These are phyloP conservation scores for Electrophaes corylata DNA, from an alignment of 2,888 invertebrate genomes.

Conservation along the genomic window DNA sequence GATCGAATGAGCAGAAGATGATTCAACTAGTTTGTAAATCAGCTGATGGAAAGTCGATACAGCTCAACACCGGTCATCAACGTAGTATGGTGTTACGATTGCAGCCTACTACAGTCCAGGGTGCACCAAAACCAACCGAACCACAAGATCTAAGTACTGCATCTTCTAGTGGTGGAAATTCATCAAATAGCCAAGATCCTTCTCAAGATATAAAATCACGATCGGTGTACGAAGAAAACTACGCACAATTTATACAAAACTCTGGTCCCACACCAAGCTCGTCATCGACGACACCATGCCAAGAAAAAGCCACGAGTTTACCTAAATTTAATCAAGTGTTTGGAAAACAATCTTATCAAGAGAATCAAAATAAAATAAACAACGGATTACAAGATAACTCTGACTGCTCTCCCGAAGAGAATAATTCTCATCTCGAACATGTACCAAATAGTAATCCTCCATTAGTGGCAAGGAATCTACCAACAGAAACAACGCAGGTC, in stretches of 20 bases:
- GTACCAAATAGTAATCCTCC: constrained; percentile 70
- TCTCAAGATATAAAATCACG: constrained; percentile 77
- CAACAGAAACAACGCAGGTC: constrained; percentile 60
- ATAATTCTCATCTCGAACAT: constrained; percentile 67
- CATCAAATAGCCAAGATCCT: constrained; percentile 52
- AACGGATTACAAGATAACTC: constrained; percentile 47
- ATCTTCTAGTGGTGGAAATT: constrained; percentile 46
- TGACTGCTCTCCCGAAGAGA: constrained; percentile 63
- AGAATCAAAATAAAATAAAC: constrained; percentile 64
- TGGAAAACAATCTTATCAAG: constrained; percentile 88
- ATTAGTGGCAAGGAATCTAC: constrained; percentile 65
- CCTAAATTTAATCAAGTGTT: constrained; percentile 93
- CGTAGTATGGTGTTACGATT: constrained; percentile 79
- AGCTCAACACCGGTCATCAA: constrained; percentile 81
- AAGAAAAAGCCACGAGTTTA: constrained; percentile 81
- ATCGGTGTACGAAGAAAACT: constrained; percentile 83
- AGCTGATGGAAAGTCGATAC: constrained; percentile 84
- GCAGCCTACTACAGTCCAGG: constrained; percentile 63
- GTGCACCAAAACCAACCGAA: constrained; percentile 55
- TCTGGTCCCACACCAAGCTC: constrained; percentile 37
- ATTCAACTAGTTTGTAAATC: constrained; percentile 87
- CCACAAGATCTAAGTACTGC: constrained; percentile 55
- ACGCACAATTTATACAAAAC: constrained; percentile 81
- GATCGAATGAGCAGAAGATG: constrained; percentile 80
- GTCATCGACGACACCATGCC: constrained; percentile 39